Conservation (phyloP, 2,113 vertebrate genomes). For the Cephalopholis sonnerati region DNA sequence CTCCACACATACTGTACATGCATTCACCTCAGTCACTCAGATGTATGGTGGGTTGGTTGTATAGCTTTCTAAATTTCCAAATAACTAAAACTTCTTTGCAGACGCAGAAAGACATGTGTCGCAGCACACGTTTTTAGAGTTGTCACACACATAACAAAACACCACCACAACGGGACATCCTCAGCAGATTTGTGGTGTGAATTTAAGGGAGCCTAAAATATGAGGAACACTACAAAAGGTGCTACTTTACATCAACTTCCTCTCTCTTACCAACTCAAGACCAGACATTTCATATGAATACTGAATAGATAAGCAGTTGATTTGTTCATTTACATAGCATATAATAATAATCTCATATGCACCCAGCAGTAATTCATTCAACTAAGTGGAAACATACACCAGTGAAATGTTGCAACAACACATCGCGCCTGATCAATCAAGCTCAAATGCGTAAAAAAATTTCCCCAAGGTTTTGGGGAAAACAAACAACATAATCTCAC, state of each 20-base stretch:
- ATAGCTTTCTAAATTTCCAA: constrained; percentile 28
- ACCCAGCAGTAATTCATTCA: constrained; percentile 73
- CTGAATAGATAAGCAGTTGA: constrained; percentile 65
- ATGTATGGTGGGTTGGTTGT: constrained; percentile 59
- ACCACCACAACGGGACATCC: constrained; percentile 16
- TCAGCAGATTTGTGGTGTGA: constrained; percentile 23
- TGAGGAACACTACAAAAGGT: constrained; percentile 9
- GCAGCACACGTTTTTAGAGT: constrained; percentile 1
- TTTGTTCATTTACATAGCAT: constrained; percentile 76
- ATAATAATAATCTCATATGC: constrained; percentile 76
- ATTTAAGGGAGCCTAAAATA: constrained; percentile 34
- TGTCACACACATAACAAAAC: background rate
- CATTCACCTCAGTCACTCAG: constrained; percentile 59
- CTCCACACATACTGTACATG: constrained; percentile 55
- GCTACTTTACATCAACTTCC: constrained; percentile 17
- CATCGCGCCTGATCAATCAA: constrained; percentile 81
- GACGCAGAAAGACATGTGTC: constrained; percentile 11
- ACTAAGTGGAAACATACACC: constrained; percentile 73
- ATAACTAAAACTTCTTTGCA: background rate
- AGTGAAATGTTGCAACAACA: constrained; percentile 75
- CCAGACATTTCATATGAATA: constrained; percentile 38
- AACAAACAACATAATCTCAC: constrained; percentile 79
- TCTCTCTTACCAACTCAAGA: constrained; percentile 25
- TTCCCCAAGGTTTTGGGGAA: constrained; percentile 80
- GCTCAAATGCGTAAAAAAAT: constrained; percentile 77